phyloP scores from a whole-genome alignment of 2,113 vertebrate species.

The Oncorhynchus clarkii region DNA sequence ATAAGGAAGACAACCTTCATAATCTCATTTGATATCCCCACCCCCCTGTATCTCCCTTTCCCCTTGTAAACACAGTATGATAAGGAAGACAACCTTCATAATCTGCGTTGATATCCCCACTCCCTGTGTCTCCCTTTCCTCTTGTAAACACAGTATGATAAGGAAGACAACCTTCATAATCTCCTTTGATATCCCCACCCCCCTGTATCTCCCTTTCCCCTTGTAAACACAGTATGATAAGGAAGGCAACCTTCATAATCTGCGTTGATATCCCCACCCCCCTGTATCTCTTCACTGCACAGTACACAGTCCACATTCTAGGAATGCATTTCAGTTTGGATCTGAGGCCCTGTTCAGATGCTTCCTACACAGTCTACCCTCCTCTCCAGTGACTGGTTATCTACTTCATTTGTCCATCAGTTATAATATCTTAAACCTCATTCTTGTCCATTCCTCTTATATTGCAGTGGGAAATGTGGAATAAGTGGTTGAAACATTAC shows the following conservation, averaged over 20 bases:
- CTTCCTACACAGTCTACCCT: slow-evolving; percentile 45
- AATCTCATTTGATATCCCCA: slow-evolving; percentile 46
- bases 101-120: slow-evolving; percentile 40
- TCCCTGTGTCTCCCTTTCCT: not conserved
- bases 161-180: slow-evolving; percentile 51
- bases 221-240: slow-evolving; percentile 52
- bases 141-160: slow-evolving; percentile 48
- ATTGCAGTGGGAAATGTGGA: not conserved
- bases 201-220: slow-evolving; percentile 1
- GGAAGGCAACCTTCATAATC: slow-evolving; percentile 49
- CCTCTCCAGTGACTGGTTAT: slow-evolving; percentile 38
- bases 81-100: slow-evolving; percentile 49
- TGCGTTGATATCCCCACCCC: slow-evolving; percentile 25
- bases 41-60: no score
- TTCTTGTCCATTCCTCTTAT: not conserved
- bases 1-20: slow-evolving; percentile 47
- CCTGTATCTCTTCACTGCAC: slow-evolving; percentile 12
- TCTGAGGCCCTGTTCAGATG: slow-evolving; percentile 34
- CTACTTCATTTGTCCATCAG: slow-evolving; percentile 27
- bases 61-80: slow-evolving; percentile 43
- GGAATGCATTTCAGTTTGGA: slow-evolving; percentile 47
- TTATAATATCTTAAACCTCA: not conserved
- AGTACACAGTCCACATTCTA: slow-evolving; percentile 26
- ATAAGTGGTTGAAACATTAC: not conserved
- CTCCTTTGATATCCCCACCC: slow-evolving; percentile 31